phyloP scores from a whole-genome alignment of 1,140 invertebrate species.

The Ips nitidus region DNA sequence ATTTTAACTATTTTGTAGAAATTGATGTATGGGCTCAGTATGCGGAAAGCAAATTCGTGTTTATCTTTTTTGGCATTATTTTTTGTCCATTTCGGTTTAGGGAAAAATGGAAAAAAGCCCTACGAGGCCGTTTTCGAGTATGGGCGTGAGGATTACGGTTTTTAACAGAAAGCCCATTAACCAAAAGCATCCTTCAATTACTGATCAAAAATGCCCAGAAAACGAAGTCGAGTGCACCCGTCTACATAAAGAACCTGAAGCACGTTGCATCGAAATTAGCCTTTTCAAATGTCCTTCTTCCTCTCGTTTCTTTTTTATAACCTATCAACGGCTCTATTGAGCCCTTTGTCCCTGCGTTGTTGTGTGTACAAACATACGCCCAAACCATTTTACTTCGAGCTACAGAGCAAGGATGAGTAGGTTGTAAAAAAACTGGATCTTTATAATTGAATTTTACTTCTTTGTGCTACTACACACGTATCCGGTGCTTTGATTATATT shows the following conservation, averaged over 20 bases:
- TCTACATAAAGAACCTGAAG: slow-evolving; percentile 10
- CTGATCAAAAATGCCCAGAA: not conserved
- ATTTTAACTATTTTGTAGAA: too few species aligned
- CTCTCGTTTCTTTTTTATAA: slow-evolving; percentile 1
- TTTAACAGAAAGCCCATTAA: too few species aligned
- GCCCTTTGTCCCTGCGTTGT: slow-evolving; percentile 10
- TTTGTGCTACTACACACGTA: slow-evolving; percentile 25
- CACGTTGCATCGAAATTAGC: slow-evolving; percentile 22
- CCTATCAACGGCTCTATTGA: slow-evolving; percentile 24
- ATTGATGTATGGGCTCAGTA: too few species aligned
- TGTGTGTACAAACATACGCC: slow-evolving; percentile 34
- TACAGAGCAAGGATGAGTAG: slow-evolving; percentile 23
- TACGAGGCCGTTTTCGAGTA: too few species aligned
- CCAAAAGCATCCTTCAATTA: not conserved
- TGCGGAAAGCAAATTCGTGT: too few species aligned
- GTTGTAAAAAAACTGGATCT: slow-evolving; percentile 24
- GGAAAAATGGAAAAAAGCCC: too few species aligned
- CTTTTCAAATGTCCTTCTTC: slow-evolving; percentile 26
- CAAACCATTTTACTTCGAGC: slow-evolving; percentile 25
- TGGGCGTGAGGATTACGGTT: too few species aligned
- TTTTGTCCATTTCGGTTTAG: too few species aligned
- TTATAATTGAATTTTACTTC: slow-evolving; percentile 31
- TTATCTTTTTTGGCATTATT: too few species aligned
- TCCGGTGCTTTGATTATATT: slow-evolving; percentile 22
- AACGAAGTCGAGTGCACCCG: slow-evolving; percentile 18